phyloP scores from a whole-genome alignment of 2,888 invertebrate genomes.

The Parelbella ahira region DNA sequence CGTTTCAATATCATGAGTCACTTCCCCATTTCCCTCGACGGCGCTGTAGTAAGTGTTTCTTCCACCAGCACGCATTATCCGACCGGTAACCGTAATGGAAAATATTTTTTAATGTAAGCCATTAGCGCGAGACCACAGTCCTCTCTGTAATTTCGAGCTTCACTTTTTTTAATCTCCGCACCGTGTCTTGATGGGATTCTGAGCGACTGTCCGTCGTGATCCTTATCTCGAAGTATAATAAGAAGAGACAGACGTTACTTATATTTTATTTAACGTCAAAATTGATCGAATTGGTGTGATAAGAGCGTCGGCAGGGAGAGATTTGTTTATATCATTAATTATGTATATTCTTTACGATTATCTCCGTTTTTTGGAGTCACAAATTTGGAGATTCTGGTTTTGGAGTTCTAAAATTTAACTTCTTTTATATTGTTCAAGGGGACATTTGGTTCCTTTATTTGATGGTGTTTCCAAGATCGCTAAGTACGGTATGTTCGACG shows the following conservation, averaged over 20 bases:
- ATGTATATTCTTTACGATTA: slow-evolving; percentile 49
- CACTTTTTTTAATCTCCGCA: slow-evolving; percentile 65
- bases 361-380: slow-evolving; percentile 32
- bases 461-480: slow-evolving; percentile 19
- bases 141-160: slow-evolving; percentile 70
- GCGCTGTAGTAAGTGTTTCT: slow-evolving; percentile 45
- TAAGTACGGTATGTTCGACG: slow-evolving; percentile 12
- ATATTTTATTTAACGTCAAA: slow-evolving; percentile 77
- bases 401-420: slow-evolving; percentile 10
- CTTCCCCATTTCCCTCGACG: slow-evolving; percentile 42
- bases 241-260: slow-evolving; percentile 78
- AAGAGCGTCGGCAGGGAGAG: slow-evolving; percentile 54
- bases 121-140: slow-evolving; percentile 67
- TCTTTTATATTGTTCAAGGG: too few relatives aligned
- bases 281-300: slow-evolving; percentile 71
- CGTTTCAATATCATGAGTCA: slow-evolving; percentile 41
- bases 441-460: slow-evolving; percentile 20
- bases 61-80: slow-evolving; percentile 53
- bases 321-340: slow-evolving; percentile 75
- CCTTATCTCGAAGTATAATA: slow-evolving; percentile 74
- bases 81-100: slow-evolving; percentile 63
- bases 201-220: slow-evolving; percentile 74
- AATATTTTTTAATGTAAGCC: slow-evolving; percentile 73
- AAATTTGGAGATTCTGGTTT: slow-evolving; percentile 10
- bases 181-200: slow-evolving; percentile 70